Evolutionary conservation across 1,140 invertebrate species (phyloP), one percentile per base, ranked within the genome.

Genomic region (Trypoxylus dichotomus): DNA sequence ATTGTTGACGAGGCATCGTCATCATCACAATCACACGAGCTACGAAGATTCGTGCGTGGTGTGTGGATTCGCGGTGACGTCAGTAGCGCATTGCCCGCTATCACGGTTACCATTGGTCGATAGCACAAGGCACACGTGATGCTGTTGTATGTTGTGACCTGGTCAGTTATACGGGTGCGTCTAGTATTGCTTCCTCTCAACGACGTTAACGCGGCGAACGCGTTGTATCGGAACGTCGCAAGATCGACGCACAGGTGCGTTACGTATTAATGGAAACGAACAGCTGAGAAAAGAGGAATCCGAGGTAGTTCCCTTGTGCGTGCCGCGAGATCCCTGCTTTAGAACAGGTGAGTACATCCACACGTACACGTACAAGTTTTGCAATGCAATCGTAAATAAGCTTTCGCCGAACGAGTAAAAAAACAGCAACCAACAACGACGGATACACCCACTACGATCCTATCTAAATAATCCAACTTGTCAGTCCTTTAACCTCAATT

Each of bases 111-210:
- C 60, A 68, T 68, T 68, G 60, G 60, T 68, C 60, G 60, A 68
- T 68, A 68, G 60, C 60, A 24, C 60, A 13, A 15, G 24, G 60
- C 60, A 68, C 60, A 68, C 60, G 60, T 68, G 60, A 68, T 68
- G 47, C 47, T 54, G 60, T 68, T 68, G 60, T 68, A 29, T 68
- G 60, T 68, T 68, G 60, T 68, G 60, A 68, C 60, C 60, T 68
- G 60, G 60, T 68, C 60, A 68, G 60, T 68, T 68, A 68, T 68
- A 68, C 60, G 60, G 60, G 60, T 29, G 60, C 60, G 60, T 68
- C 60, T 25, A 25, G 21, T 25, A 24, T 25, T 68, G 21, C 24
- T 54, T 13, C 47, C 47, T 37, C 32, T 37, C 32, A 8, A 37
- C 32, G 47, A 54, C 47, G 19, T 54, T 54, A 15, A 19, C 47